phyloP scores from a whole-genome alignment of 2,888 invertebrate species.

The Mactromeris polynyma region DNA sequence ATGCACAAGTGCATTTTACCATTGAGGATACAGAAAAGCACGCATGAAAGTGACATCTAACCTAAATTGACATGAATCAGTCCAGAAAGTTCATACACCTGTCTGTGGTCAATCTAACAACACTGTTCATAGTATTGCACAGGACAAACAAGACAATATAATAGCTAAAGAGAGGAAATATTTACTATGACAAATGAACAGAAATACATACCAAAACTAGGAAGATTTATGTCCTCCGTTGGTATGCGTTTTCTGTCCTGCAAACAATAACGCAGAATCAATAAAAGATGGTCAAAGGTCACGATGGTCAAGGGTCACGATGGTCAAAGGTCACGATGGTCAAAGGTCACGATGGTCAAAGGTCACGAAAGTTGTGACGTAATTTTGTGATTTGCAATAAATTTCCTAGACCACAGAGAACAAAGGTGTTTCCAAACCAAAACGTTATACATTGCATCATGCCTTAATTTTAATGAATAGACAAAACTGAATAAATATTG shows the following conservation, averaged over 20 bases:
- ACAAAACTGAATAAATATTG: too few species aligned
- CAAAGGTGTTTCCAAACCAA: too few species aligned
- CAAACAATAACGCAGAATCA: background rate
- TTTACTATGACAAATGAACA: background rate
- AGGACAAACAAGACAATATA: background rate
- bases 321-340: background rate
- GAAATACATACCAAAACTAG: slow-evolving; percentile 12
- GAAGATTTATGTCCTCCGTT: background rate
- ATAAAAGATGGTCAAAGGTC: background rate
- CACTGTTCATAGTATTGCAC: background rate
- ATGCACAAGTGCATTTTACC: background rate
- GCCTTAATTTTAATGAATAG: too few species aligned
- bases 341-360: background rate
- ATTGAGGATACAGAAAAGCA: too few species aligned
- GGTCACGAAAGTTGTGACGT: too few species aligned
- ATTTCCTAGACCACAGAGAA: too few species aligned
- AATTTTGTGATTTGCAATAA: too few species aligned
- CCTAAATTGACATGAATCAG: background rate
- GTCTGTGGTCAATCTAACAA: background rate
- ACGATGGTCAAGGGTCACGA: background rate
- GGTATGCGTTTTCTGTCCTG: background rate
- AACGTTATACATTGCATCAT: too few species aligned
- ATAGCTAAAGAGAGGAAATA: background rate
- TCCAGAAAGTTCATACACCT: background rate
- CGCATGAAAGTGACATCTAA: too few species aligned